These are phyloP conservation scores for Orchestes rusci DNA, from an alignment of 2,888 invertebrate genomes.

Conservation along the genomic window DNA sequence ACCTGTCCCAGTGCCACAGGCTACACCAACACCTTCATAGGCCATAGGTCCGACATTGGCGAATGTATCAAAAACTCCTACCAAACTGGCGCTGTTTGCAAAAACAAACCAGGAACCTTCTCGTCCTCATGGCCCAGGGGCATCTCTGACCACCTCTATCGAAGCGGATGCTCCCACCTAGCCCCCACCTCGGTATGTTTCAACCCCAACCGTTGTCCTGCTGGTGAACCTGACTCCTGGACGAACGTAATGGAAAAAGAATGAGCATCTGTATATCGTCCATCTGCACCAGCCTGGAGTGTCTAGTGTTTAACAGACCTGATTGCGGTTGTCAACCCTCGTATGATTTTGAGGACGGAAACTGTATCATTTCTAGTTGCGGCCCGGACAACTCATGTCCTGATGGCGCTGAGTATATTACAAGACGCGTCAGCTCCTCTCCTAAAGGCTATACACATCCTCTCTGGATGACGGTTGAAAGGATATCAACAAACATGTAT, in stretches of 20 bases:
- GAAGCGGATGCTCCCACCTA: constrained; percentile 61
- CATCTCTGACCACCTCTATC: constrained; percentile 71
- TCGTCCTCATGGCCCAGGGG: constrained; percentile 84
- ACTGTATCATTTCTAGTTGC: constrained; percentile 80
- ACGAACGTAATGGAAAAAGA: constrained; percentile 64
- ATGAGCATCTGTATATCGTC: constrained; percentile 89
- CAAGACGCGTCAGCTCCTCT: constrained; percentile 86
- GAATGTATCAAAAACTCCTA: constrained; percentile 82
- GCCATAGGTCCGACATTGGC: constrained; percentile 77
- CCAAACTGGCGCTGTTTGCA: constrained; percentile 76
- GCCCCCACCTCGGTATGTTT: constrained; percentile 63
- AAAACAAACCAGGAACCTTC: constrained; percentile 79
- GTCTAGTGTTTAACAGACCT: constrained; percentile 69
- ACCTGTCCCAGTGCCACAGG: constrained; percentile 80
- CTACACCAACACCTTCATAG: constrained; percentile 61
- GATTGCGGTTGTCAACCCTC: constrained; percentile 84
- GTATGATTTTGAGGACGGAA: constrained; percentile 69
- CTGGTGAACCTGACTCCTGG: constrained; percentile 80
- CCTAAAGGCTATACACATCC: constrained; percentile 77
- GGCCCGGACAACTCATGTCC: constrained; percentile 75
- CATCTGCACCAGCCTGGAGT: constrained; percentile 75
- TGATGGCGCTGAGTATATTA: constrained; percentile 82
- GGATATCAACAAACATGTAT: constrained; percentile 82
- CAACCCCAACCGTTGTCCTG: constrained; percentile 67
- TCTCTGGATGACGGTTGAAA: constrained; percentile 73